Base-by-base conservation (phyloP, 2,888 invertebrate species). In the Dicyrtomina minuta region DNA sequence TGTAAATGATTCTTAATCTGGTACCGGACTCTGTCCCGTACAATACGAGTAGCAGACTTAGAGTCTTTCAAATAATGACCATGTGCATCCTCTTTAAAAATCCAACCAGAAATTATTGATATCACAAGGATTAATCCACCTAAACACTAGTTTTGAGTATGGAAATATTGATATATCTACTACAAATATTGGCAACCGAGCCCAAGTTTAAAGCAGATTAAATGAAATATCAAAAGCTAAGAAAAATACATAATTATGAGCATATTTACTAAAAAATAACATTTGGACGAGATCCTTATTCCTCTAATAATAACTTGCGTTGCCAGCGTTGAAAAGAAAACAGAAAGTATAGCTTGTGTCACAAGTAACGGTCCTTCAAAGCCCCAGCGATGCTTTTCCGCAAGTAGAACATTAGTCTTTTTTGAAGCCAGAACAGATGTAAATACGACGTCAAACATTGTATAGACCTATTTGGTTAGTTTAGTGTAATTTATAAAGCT, bases 91-190 rank as follows among this genome's bases (percentile, higher is more conserved):
- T 56, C 66, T 49, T 43, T 44, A 43, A 66, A 46, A n/a, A 66
- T 66, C 55, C 56, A 66, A 27, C 64, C 64, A 3, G 64, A n/a
- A 51, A 46, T 64, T 12, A 64, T 17, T 6, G 64, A 24, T 26
- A 64, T 64, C 5, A 62, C 17, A n/a, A 62, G 62, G 17, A 49
- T 49, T 17, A 62, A n/a, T n/a, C 20, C 33, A 49, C 27, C 62
- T 15, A 62, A 17, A 44, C 49, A 49, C 60, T 60, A 58, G 17
- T 17, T 15, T 51, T 43, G 13, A 10, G n/a, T n/a, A n/a, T n/a
- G n/a, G n/a, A n/a, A n/a, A n/a, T n/a, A n/a, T n/a, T n/a, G n/a
- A n/a, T n/a, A n/a, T n/a, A n/a, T n/a, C n/a, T n/a, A n/a, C n/a
- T n/a, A n/a, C n/a, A n/a, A n/a, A n/a, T n/a, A n/a, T n/a, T n/a